phyloP scores from a whole-genome alignment of 2,888 invertebrate species.

The Eremobia ochroleuca region DNA sequence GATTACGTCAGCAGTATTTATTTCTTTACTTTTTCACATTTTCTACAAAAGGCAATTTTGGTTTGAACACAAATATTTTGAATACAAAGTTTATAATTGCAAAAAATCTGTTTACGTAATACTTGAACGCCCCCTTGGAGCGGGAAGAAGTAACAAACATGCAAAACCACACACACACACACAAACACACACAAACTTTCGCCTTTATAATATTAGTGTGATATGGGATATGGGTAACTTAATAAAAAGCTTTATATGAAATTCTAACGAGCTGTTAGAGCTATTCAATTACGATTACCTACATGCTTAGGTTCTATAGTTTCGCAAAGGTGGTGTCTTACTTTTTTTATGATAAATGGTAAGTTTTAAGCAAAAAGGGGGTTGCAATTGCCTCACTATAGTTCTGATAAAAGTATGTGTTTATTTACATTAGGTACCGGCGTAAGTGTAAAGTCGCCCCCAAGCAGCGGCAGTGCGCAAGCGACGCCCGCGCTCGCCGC shows the following conservation, averaged over 20 bases:
- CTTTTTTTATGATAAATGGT: not conserved
- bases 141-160: too few species aligned
- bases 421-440: conserved; percentile 75
- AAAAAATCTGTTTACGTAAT: too few species aligned
- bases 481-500: conserved; percentile 90
- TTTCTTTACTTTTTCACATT: too few species aligned
- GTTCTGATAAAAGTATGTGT: not conserved
- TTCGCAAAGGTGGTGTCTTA: not conserved
- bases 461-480: conserved; percentile 88
- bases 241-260: not conserved
- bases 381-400: not conserved
- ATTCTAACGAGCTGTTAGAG: conserved; percentile 5
- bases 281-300: not conserved
- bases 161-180: too few species aligned
- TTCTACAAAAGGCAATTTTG: too few species aligned
- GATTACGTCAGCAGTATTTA: too few species aligned
- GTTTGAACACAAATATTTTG: too few species aligned
- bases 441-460: conserved; percentile 84
- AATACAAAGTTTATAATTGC: too few species aligned
- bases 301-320: not conserved
- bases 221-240: not conserved
- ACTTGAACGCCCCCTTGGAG: too few species aligned
- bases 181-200: too few species aligned
- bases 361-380: not conserved
- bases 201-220: too few species aligned